phyloP scores from a whole-genome alignment of 2,888 invertebrate species.

The Temnothorax ravouxi region DNA sequence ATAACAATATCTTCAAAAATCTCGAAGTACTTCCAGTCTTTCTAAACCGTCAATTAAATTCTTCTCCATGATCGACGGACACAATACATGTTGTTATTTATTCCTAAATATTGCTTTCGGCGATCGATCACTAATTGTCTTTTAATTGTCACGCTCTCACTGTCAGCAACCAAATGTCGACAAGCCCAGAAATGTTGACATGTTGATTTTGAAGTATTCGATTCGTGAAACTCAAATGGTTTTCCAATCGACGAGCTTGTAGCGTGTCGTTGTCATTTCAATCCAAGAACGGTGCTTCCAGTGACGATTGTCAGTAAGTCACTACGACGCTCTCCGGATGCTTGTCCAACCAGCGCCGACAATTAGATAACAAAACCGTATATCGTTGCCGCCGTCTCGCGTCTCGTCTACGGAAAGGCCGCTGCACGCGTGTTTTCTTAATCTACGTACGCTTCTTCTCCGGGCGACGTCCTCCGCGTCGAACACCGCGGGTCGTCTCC shows the following conservation, averaged over 20 bases:
- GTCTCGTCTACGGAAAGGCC: no score
- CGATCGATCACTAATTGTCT: not conserved
- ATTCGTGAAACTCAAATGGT: not conserved
- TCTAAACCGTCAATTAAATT: not conserved
- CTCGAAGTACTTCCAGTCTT: not conserved
- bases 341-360: slow-evolving; percentile 45
- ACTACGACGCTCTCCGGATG: not conserved
- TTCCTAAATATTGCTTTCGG: not conserved
- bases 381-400: slow-evolving; percentile 15
- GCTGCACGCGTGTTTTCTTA: not conserved
- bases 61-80: not conserved
- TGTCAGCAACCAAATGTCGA: not conserved
- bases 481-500: slow-evolving; percentile 17
- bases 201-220: not conserved
- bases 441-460: not conserved
- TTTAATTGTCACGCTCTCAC: not conserved
- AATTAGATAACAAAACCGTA: slow-evolving; percentile 59
- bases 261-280: not conserved
- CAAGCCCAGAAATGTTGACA: not conserved
- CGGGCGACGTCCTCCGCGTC: slow-evolving; percentile 18
- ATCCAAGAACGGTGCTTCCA: slow-evolving; percentile 6
- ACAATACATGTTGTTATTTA: no score
- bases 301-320: not conserved
- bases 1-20: slow-evolving; percentile 19
- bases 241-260: not conserved